Evolutionary conservation across 35 echinoderm and acorn worm species (phyloP).

Genomic region (Eucidaris tribuloides): DNA sequence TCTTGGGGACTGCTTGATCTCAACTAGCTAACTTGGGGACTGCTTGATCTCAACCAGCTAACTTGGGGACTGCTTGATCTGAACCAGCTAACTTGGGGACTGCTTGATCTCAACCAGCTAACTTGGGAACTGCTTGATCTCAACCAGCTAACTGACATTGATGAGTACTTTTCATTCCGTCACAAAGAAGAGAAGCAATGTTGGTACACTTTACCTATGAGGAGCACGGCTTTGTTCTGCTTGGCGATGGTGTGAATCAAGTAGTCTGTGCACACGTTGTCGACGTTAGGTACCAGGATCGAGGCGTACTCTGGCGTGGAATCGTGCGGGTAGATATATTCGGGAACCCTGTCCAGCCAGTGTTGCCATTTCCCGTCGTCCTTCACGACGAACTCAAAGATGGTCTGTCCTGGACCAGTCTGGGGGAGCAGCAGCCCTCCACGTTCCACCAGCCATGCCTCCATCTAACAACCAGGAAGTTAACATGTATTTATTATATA

Average conservation of each 20-base stretch:
- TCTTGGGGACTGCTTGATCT: too few species aligned
- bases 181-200: background rate
- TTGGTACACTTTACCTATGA: constrained; percentile 71
- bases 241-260: constrained; percentile 91
- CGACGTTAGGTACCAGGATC: constrained; percentile 94
- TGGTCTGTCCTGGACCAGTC: constrained; percentile 67
- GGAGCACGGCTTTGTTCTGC: constrained; percentile 88
- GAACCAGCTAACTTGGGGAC: too few species aligned
- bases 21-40: too few species aligned
- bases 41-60: too few species aligned
- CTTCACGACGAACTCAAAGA: constrained; percentile 97
- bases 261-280: constrained; percentile 97
- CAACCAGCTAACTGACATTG: too few species aligned
- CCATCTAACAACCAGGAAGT: too few species aligned
- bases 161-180: too few species aligned
- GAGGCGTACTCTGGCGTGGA: constrained; percentile 92
- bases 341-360: constrained; percentile 83
- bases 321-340: constrained; percentile 91
- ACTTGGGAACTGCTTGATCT: too few species aligned
- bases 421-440: constrained; percentile 73
- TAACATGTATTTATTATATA: too few species aligned
- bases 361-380: constrained; percentile 87
- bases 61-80: too few species aligned
- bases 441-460: constrained; percentile 40
- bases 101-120: too few species aligned